Percentiles rank a stretch among this genome's conserved stretches.
Evolutionary conservation across 2,888 invertebrate genomes (phyloP).

Genomic region (Andrena marginata): DNA sequence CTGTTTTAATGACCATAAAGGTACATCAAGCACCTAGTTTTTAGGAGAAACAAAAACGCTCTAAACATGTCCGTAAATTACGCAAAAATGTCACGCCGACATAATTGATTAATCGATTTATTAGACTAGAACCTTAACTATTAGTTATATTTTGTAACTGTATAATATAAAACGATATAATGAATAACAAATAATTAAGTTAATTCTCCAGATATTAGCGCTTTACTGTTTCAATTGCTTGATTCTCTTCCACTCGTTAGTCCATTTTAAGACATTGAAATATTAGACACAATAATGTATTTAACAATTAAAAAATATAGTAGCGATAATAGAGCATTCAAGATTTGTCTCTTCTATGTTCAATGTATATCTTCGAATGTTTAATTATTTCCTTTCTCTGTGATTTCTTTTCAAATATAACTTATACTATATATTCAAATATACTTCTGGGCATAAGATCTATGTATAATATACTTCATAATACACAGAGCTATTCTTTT

Average conservation of each 20-base stretch:
- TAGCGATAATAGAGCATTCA: conserved; percentile 37
- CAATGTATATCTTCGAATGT: conserved; percentile 34
- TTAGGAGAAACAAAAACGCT: conserved; percentile 6
- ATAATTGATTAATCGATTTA: conserved; percentile 32
- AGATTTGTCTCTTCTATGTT: conserved; percentile 39
- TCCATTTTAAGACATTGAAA: conserved; percentile 30
- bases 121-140: conserved; percentile 54
- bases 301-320: conserved; percentile 48
- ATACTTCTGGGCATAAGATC: conserved; percentile 42
- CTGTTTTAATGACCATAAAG: conserved; percentile 2
- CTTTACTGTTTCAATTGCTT: conserved; percentile 20
- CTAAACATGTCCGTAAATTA: conserved; percentile 10
- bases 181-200: conserved; percentile 40
- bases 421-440: conserved; percentile 48
- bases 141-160: conserved; percentile 32
- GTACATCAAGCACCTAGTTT: conserved; percentile 8
- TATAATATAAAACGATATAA: conserved; percentile 28
- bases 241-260: conserved; percentile 16
- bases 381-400: conserved; percentile 34
- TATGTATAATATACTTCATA: conserved; percentile 44
- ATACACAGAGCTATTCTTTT: conserved; percentile 33
- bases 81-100: conserved; percentile 28
- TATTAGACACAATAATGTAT: conserved; percentile 42
- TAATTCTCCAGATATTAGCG: conserved; percentile 28
- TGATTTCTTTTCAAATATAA: conserved; percentile 42